Conservation (phyloP, 2,113 vertebrate species). For the Neolamprologus devosi region DNA sequence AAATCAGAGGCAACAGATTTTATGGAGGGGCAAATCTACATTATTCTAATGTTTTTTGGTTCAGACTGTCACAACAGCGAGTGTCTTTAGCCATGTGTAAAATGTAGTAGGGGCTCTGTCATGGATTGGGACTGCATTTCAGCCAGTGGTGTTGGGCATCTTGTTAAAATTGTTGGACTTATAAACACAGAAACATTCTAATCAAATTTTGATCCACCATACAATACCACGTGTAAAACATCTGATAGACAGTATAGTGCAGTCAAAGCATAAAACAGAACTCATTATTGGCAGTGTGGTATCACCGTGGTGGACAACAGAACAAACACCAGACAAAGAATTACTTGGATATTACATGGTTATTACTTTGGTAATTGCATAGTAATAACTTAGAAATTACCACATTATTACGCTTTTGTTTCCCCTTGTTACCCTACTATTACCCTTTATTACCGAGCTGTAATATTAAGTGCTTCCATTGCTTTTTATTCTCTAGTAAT, state of each 20-base stretch:
- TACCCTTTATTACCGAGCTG: neutral
- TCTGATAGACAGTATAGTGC: neutral
- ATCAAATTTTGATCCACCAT: neutral
- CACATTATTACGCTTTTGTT: neutral
- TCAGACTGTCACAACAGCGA: neutral
- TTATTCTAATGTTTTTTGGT: neutral
- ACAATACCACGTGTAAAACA: neutral
- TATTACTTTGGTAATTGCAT: neutral
- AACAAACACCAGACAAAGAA: neutral
- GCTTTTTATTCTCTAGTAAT: neutral
- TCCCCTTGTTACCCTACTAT: neutral
- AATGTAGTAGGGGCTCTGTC: neutral
- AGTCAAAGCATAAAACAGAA: neutral
- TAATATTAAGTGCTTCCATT: neutral
- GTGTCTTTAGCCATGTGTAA: neutral
- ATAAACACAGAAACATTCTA: neutral
- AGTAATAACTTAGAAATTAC: neutral
- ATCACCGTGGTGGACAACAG: neutral
- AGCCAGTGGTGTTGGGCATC: neutral
- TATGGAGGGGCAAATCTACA: neutral
- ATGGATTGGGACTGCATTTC: neutral
- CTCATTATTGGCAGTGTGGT: neutral
- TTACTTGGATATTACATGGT: neutral
- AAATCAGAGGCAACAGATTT: neutral
- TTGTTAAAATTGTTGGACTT: neutral